phyloP scores from a whole-genome alignment of 2,797 vertebrate genomes.

The Thalassophryne amazonica region DNA sequence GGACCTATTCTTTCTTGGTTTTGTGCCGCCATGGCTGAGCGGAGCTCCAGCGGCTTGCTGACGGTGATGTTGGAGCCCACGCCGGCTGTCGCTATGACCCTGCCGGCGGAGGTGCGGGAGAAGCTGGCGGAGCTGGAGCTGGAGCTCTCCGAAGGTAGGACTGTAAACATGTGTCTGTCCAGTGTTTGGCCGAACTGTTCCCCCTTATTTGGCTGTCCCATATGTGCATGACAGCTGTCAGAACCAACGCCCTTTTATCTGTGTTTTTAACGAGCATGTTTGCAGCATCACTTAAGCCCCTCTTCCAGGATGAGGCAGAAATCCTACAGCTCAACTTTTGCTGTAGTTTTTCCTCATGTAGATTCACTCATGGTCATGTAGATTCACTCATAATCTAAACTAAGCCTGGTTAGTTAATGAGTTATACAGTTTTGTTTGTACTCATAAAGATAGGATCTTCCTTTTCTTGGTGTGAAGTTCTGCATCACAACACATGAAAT shows the following conservation, averaged over 20 bases:
- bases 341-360: conserved; percentile 8
- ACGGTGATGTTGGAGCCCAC: conserved; percentile 81
- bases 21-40: conserved; percentile 76
- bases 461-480: conserved; percentile 1
- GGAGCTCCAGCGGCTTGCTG: conserved; percentile 72
- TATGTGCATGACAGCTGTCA: conserved; percentile 3
- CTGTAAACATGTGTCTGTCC: conserved; percentile 2
- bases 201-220: neutral
- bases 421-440: neutral
- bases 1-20: conserved; percentile 17
- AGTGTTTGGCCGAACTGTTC: neutral
- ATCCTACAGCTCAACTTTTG: conserved; percentile 22
- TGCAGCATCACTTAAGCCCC: conserved; percentile 19
- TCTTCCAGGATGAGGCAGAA: neutral
- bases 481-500: conserved; percentile 13
- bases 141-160: conserved; percentile 82
- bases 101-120: conserved; percentile 82
- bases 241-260: conserved; percentile 58
- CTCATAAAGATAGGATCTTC: neutral
- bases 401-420: neutral
- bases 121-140: conserved; percentile 85
- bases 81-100: conserved; percentile 72
- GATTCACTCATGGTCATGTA: neutral
- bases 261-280: conserved; percentile 15
- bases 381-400: neutral